phyloP scores from a whole-genome alignment of 2,888 invertebrate species.

The Pilophorus perplexus region DNA sequence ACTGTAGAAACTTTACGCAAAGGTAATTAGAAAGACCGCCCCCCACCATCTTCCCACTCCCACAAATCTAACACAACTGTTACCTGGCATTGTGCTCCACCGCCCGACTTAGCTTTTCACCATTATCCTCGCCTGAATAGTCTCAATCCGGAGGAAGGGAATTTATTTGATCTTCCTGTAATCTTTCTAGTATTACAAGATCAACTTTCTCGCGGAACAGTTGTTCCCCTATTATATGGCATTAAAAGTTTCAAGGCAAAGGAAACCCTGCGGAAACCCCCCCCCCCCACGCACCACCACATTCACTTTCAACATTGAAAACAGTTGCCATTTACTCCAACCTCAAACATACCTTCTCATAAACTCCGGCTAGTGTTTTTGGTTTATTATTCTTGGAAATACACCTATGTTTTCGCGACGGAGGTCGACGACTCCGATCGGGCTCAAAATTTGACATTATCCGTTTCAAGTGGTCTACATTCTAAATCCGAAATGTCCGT shows the following conservation, averaged over 20 bases:
- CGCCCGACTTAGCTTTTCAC: slow-evolving; percentile 35
- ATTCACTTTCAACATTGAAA: too few relatives aligned
- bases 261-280: too few relatives aligned
- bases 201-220: slow-evolving; percentile 34
- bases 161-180: slow-evolving; percentile 40
- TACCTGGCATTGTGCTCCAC: slow-evolving; percentile 39
- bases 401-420: too few relatives aligned
- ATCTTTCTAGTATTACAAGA: slow-evolving; percentile 37
- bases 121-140: slow-evolving; percentile 40
- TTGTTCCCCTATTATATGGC: slow-evolving; percentile 22
- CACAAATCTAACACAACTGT: slow-evolving; percentile 42
- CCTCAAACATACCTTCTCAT: too few relatives aligned
- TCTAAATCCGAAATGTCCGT: too few relatives aligned
- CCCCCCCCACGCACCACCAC: too few relatives aligned
- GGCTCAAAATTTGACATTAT: too few relatives aligned
- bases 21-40: slow-evolving; percentile 41
- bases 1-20: slow-evolving; percentile 42
- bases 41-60: neutral
- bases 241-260: slow-evolving; percentile 13
- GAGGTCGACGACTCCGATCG: too few relatives aligned
- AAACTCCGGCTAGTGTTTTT: too few relatives aligned
- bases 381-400: too few relatives aligned
- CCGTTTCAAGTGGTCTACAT: too few relatives aligned
- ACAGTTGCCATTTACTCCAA: too few relatives aligned
- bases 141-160: slow-evolving; percentile 26